Evolutionary conservation across 35 echinoderm and acorn worm species (phyloP).

Genomic region (Lytechinus variegatus): DNA sequence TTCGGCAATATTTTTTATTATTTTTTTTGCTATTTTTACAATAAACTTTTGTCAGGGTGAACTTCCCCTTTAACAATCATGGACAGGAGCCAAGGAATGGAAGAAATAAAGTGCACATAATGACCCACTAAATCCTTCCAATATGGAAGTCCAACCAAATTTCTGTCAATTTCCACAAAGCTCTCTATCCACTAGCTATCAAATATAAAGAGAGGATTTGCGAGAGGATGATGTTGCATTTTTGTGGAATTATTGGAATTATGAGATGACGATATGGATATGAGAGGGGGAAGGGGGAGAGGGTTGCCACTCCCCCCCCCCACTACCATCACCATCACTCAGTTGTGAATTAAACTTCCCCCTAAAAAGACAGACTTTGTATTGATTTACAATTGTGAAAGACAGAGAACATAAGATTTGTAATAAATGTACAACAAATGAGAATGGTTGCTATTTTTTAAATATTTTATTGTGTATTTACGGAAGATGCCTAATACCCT

Average conservation of each 20-base stretch:
- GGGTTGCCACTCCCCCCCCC: neutral
- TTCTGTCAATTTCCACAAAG: neutral
- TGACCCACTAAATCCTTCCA: conserved; percentile 1
- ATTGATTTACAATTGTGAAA: too few species aligned
- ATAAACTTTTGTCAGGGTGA: too few species aligned
- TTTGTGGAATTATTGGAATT: neutral
- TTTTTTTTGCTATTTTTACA: too few species aligned
- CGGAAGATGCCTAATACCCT: too few species aligned
- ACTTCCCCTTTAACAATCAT: too few species aligned
- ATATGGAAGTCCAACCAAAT: conserved; percentile 1
- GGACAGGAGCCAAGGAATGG: neutral
- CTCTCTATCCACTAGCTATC: neutral
- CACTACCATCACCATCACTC: neutral
- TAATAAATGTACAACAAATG: too few species aligned
- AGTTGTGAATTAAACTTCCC: too few species aligned
- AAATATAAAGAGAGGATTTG: conserved; percentile 12
- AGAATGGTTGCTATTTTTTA: too few species aligned
- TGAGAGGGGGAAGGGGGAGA: neutral
- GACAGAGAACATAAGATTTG: too few species aligned
- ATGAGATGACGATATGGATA: neutral
- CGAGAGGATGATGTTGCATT: neutral
- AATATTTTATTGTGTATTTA: too few species aligned
- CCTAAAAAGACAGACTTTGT: too few species aligned
- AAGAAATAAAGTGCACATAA: conserved; percentile 7
- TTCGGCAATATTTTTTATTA: too few species aligned